A percentile compares a stretch with the other conserved stretches of the same genome.
Evolutionary conservation across 1,140 invertebrate genomes (phyloP).

Genomic region (Drosophila ogumai): DNA sequence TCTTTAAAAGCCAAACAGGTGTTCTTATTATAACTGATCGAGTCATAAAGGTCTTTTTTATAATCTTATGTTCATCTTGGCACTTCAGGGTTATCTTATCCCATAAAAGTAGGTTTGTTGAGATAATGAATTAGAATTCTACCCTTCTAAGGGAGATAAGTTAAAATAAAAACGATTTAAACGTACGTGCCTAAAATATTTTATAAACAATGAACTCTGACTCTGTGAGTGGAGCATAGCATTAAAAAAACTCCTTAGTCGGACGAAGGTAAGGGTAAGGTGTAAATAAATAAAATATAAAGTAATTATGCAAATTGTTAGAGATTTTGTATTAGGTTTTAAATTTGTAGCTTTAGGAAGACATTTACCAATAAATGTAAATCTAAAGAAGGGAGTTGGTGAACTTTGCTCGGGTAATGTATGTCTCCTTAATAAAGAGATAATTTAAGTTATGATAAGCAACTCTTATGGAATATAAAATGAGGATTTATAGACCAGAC

Average conservation of each 20-base stretch:
- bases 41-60: background rate
- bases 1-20: background rate
- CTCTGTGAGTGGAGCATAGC: no score
- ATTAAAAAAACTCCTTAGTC: no score
- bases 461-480: background rate
- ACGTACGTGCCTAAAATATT: background rate
- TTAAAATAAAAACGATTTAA: background rate
- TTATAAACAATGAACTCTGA: background rate
- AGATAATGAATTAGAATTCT: background rate
- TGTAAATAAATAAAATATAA: no score
- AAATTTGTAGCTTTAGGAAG: no score
- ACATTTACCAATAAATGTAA: no score
- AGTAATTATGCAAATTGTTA: no score
- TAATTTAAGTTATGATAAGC: background rate
- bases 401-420: background rate
- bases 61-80: slow-evolving; percentile 1
- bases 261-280: no score
- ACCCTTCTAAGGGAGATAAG: background rate
- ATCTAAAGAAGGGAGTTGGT: background rate
- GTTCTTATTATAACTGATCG: background rate
- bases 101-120: background rate
- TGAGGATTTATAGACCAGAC: background rate
- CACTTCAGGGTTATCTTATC: slow-evolving; percentile 3
- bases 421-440: background rate
- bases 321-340: no score